Base-by-base conservation (phyloP, 2,888 invertebrate genomes). In the Bellardia pandia region DNA sequence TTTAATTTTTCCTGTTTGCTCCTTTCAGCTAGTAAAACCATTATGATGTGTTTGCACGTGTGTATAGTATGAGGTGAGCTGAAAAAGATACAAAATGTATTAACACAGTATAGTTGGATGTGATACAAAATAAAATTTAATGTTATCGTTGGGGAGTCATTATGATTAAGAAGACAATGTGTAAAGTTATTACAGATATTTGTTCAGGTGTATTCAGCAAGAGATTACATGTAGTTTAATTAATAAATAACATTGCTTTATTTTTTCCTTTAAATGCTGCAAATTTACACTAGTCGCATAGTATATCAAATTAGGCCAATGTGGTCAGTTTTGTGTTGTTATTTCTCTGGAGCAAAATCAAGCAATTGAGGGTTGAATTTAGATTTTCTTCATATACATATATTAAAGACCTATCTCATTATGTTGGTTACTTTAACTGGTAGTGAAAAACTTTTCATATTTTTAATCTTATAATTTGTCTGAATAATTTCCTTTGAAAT, bases 61-160 rank as follows among this genome's bases (percentile, higher is more conserved):
- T 64, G 13, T 45, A 6, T 56, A 23, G 23, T 23, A 23, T 23
- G 23, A 23, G 23, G 23, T 16, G 33, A 56, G 0, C 33, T 33
- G 16, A 2, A 45, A 80, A 56, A 74, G 1, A 53, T 16, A 53
- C 62, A 51, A 64, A 71, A 40, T 40, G n/a, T 72, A 53, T 72
- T 53, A n/a, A 56, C 13, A 11, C 13, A 23, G 40, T 42, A 53
- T 42, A 40, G 23, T 58, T 13, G 13, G 5, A 37, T 37, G 11
- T 30, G 45, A 37, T 11, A 40, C 11, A 33, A 71, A 53, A 75
- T 37, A 11, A 80, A 33, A 60, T 53, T 60, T 66, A 13, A 30
- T 80, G 51, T 66, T 66, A 56, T 62, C 74, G 11, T 74, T 37
- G 5, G 66, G 66, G 74, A 64, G 45, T 74, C 56, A 74, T 81